These are phyloP conservation scores for Dasysyrphus tricinctus DNA, from an alignment of 2,888 invertebrate species.

Conservation along the genomic window DNA sequence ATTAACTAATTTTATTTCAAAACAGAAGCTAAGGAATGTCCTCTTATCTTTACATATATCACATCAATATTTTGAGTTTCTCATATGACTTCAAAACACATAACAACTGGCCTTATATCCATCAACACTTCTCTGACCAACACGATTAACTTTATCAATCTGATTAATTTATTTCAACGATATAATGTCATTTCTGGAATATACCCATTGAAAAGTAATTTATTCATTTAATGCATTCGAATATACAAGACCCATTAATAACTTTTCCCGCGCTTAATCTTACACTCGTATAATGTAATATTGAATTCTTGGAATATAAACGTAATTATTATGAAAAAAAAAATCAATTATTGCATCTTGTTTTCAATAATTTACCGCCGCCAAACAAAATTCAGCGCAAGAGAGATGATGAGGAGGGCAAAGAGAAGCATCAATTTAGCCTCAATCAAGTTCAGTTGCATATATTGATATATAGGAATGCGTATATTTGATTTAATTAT, in stretches of 20 bases:
- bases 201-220: constrained; percentile 7
- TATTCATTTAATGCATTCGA: constrained; percentile 15
- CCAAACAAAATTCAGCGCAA: background rate
- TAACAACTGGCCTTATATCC: background rate
- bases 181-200: constrained; percentile 13
- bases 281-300: background rate
- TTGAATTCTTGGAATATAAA: constrained; percentile 14
- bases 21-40: too few species aligned
- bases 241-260: constrained; percentile 13
- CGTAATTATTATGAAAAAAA: constrained; percentile 11
- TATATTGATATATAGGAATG: constrained; percentile 36
- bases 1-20: too few species aligned
- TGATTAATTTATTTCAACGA: background rate
- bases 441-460: constrained; percentile 57
- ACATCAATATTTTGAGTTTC: too few species aligned
- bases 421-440: constrained; percentile 7
- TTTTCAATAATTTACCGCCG: background rate
- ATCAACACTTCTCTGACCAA: background rate
- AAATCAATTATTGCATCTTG: constrained; percentile 37
- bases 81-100: too few species aligned
- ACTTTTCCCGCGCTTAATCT: background rate
- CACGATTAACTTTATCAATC: constrained; percentile 24
- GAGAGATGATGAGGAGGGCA: background rate
- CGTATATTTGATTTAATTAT: constrained; percentile 44
- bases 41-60: too few species aligned